phyloP scores from a whole-genome alignment of 2,888 invertebrate genomes.

The Drosophila diplacantha region DNA sequence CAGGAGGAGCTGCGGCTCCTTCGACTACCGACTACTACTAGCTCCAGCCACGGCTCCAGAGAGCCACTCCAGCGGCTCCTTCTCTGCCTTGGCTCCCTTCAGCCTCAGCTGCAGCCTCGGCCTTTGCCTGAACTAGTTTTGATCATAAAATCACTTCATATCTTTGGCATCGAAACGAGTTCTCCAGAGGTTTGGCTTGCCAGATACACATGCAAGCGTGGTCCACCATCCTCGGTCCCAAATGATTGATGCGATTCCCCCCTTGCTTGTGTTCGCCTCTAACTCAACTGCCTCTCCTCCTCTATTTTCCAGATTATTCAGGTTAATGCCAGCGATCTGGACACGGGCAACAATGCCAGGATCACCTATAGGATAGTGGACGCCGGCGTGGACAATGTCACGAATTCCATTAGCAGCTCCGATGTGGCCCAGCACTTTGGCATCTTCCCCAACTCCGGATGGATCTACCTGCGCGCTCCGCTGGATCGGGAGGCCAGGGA shows the following conservation, averaged over 20 bases:
- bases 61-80: conserved; percentile 10
- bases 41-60: background rate
- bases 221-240: conserved; percentile 44
- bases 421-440: conserved; percentile 84
- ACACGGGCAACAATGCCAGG: conserved; percentile 96
- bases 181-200: conserved; percentile 15
- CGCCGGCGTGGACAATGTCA: conserved; percentile 53
- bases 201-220: conserved; percentile 34
- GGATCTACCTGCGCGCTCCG: conserved; percentile 86
- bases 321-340: conserved; percentile 93
- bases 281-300: conserved; percentile 12
- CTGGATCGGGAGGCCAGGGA: conserved; percentile 90
- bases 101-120: conserved; percentile 8
- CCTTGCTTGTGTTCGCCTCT: conserved; percentile 9
- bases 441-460: conserved; percentile 92
- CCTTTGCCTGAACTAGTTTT: conserved; percentile 63
- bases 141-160: conserved; percentile 73
- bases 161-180: conserved; percentile 61
- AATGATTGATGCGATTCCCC: conserved; percentile 69
- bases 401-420: conserved; percentile 36
- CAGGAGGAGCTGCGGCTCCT: conserved; percentile 33
- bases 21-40: conserved; percentile 5
- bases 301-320: conserved; percentile 83
- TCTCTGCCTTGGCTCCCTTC: background rate
- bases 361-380: conserved; percentile 88